Conservation (phyloP, 2,888 invertebrate species). For the Eupithecia abbreviata region DNA sequence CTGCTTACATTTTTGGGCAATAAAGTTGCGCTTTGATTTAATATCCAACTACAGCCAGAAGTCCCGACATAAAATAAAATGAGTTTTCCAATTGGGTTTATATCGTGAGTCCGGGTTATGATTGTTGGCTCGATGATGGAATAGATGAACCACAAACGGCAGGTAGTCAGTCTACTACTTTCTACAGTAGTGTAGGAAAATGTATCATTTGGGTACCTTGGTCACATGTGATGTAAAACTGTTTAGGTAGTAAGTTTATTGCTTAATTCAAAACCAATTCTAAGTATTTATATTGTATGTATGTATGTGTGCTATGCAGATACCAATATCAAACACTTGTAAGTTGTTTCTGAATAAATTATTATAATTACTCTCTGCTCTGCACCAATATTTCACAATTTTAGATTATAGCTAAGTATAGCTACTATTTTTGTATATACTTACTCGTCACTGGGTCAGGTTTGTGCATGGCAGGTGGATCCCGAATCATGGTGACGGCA, state of each 20-base stretch:
- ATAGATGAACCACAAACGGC: neutral
- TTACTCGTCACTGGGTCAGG: constrained; percentile 76
- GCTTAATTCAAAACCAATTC: neutral
- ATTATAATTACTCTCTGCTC: neutral
- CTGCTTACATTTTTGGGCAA: constrained; percentile 61
- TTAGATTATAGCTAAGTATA: neutral
- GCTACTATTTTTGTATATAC: constrained; percentile 45
- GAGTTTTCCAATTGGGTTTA: constrained; percentile 30
- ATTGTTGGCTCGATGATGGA: constrained; percentile 17
- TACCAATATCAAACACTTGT: neutral
- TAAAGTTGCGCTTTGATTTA: constrained; percentile 45
- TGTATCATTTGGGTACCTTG: neutral
- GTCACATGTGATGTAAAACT: neutral
- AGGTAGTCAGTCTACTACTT: neutral
- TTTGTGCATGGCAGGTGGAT: constrained; percentile 83
- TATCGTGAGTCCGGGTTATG: constrained; percentile 18
- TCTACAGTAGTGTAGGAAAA: neutral
- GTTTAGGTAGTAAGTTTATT: neutral
- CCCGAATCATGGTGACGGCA: constrained; percentile 76
- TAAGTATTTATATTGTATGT: neutral
- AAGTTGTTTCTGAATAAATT: no score
- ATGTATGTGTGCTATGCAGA: neutral
- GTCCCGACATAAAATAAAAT: constrained; percentile 29
- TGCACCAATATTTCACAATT: neutral
- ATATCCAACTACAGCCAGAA: constrained; percentile 34